A percentile compares a stretch with the other conserved stretches of the same genome.
These are phyloP conservation scores for Masticophis lateralis DNA, from an alignment of 2,797 vertebrate species.

Conservation along the genomic window DNA sequence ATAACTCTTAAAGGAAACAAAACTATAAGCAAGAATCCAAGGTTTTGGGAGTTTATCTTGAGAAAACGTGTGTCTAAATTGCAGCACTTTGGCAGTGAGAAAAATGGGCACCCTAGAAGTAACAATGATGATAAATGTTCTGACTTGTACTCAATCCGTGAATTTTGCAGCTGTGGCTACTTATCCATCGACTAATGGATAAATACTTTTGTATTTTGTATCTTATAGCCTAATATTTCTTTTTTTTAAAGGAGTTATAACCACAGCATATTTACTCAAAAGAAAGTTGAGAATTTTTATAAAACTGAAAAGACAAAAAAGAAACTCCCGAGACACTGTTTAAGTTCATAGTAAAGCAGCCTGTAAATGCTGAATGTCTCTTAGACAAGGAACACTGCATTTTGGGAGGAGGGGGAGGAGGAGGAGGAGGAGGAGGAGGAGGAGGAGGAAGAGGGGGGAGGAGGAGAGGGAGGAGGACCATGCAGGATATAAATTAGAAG, in stretches of 20 bases:
- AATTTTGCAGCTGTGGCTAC: neutral
- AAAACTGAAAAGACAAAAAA: neutral
- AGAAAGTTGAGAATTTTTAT: too few relatives aligned
- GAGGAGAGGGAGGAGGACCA: neutral
- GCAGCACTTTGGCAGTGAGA: neutral
- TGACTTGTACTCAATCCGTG: neutral
- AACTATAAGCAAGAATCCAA: neutral
- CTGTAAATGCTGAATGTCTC: neutral
- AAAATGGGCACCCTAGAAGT: neutral
- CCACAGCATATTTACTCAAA: too few relatives aligned
- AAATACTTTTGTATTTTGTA: too few relatives aligned
- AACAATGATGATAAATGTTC: neutral
- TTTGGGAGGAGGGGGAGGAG: neutral
- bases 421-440: neutral
- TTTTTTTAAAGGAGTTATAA: too few relatives aligned
- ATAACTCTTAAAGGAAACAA: neutral
- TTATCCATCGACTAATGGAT: neutral
- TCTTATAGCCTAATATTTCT: too few relatives aligned
- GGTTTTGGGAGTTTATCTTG: neutral
- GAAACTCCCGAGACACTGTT: neutral
- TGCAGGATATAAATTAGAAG: neutral
- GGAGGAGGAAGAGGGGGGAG: neutral
- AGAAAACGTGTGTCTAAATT: slow-evolving; percentile 5
- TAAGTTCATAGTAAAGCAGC: neutral
- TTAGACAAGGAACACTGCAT: neutral